Evolutionary conservation across 1,140 invertebrate species (phyloP).

Genomic region (Agraylea sexmaculata): DNA sequence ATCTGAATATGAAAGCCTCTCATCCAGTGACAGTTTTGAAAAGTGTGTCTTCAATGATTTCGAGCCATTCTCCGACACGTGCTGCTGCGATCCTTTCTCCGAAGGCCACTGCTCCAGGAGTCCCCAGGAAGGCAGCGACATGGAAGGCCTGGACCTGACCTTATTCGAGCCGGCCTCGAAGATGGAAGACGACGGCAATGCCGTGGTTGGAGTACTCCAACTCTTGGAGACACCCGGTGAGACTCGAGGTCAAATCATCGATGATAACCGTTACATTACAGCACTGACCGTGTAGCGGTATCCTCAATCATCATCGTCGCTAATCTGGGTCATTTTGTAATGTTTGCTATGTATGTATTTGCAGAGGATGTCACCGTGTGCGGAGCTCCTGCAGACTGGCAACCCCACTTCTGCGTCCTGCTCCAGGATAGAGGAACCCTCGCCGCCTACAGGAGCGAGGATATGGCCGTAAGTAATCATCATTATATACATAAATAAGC

Average conservation of each 20-base stretch:
- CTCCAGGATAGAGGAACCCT: constrained; percentile 75
- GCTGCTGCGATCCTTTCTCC: constrained; percentile 37
- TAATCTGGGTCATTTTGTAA: not conserved
- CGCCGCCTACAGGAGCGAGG: constrained; percentile 75
- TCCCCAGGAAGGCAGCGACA: constrained; percentile 45
- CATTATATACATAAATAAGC: not conserved
- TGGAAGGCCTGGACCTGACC: constrained; percentile 54
- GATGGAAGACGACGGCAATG: constrained; percentile 28
- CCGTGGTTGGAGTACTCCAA: not conserved
- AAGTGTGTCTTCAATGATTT: constrained; percentile 42
- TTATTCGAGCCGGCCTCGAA: constrained; percentile 49
- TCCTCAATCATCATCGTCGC: not conserved
- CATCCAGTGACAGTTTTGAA: constrained; percentile 39
- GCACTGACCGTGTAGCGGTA: too few relatives aligned
- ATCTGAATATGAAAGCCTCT: constrained; percentile 28
- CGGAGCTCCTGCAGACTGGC: constrained; percentile 46
- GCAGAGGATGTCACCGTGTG: constrained; percentile 30
- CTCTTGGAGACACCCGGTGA: too few relatives aligned
- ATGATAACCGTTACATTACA: too few relatives aligned
- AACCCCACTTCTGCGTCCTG: constrained; percentile 77
- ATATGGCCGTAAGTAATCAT: constrained; percentile 64
- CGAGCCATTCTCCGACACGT: constrained; percentile 43
- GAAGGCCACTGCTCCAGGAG: constrained; percentile 38
- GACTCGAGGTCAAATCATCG: too few relatives aligned
- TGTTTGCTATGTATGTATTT: constrained; percentile 14